A percentile compares a stretch with the other conserved stretches of the same genome.
Conservation (phyloP, 2,113 vertebrate genomes). For the Sus scrofa region T2T-Sscrofa CM000813.6:104128001-104128500, state of each 20-base stretch:
- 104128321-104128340: not conserved
- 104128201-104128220: not conserved
- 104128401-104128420: not conserved
- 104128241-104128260: no score
- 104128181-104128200: not conserved
- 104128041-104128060: not conserved
- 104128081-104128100: not conserved
- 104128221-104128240: no score
- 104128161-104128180: not conserved
- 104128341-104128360: not conserved
- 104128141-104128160: not conserved
- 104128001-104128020: not conserved
- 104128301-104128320: no score
- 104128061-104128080: not conserved
- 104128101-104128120: not conserved
- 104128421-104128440: not conserved
- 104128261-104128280: no score
- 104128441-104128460: not conserved
- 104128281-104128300: no score
- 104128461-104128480: not conserved
- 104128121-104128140: not conserved
- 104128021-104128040: not conserved
- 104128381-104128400: not conserved
- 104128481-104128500: no score
- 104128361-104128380: not conserved